Conservation (phyloP, 2,888 invertebrate genomes). For the Caenorhabditis sp. region DNA sequence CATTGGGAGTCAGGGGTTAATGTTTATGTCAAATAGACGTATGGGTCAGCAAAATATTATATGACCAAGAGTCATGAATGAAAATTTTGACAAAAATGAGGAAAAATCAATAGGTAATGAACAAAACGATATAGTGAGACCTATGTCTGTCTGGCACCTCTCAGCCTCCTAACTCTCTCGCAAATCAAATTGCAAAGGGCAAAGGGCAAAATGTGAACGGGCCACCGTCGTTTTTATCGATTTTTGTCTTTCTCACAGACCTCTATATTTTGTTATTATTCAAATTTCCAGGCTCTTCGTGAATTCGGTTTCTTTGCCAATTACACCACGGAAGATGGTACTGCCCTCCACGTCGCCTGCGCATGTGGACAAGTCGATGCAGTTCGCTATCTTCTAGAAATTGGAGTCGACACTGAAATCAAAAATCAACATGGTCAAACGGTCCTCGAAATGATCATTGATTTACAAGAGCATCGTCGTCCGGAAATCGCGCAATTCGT, state of each 20-base stretch:
- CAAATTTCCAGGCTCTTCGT: slow-evolving; percentile 84
- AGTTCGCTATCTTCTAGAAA: slow-evolving; percentile 79
- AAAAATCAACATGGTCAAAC: slow-evolving; percentile 91
- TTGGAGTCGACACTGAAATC: slow-evolving; percentile 84
- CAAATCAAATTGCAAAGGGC: too few relatives aligned
- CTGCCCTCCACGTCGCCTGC: slow-evolving; percentile 83
- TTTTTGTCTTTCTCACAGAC: background rate
- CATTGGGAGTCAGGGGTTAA: slow-evolving; percentile 12
- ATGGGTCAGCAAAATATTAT: too few relatives aligned
- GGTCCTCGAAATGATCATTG: slow-evolving; percentile 91
- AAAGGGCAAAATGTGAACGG: too few relatives aligned
- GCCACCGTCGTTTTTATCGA: too few relatives aligned
- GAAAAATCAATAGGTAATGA: background rate
- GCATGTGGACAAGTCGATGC: slow-evolving; percentile 81
- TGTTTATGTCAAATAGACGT: slow-evolving; percentile 28
- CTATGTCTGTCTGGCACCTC: too few relatives aligned
- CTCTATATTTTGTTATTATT: background rate
- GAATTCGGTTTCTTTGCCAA: slow-evolving; percentile 88
- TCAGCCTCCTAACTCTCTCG: too few relatives aligned
- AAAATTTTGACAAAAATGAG: background rate
- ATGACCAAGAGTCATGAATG: background rate
- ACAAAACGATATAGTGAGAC: too few relatives aligned
- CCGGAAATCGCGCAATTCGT: slow-evolving; percentile 92
- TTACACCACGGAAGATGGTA: slow-evolving; percentile 84
- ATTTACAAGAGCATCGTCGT: slow-evolving; percentile 92